Base-by-base conservation (phyloP, 1,140 invertebrate species). In the Dreissena polymorpha region DNA sequence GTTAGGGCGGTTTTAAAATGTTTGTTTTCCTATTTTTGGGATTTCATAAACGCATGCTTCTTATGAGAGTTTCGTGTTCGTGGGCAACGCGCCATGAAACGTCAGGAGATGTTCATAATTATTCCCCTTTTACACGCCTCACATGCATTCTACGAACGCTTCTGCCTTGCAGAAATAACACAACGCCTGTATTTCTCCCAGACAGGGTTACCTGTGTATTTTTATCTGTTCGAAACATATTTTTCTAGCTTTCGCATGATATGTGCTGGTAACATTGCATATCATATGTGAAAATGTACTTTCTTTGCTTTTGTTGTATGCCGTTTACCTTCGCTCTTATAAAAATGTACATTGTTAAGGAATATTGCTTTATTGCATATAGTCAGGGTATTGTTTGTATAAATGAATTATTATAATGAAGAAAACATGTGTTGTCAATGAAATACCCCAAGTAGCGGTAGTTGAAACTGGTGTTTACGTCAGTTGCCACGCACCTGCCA, bases 251-350 rank as follows among this genome's bases (percentile, higher is more conserved):
- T 27, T 70, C n/a, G 76, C 76, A 69, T 69, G 67, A 29, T 23
- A 69, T 78, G 76, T 65, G 69, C 57, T 78, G 68, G 76, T 78
- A 78, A 78, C 76, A 78, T 78, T 78, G 76, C 76, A 78, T 78
- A 78, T 78, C 50, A 78, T 57, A 78, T 78, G 64, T 50, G 69
- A 53, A 68, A 64, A 78, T 60, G 73, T 78, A 67, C 51, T 57
- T 78, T 69, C 50, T 29, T 3, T 69, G 51, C 69, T 53, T 69
- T 78, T 68, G n/a, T 39, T 78, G 53, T 53, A 67, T 76, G 74
- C 49, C 12, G 18, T 65, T 65, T 65, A 12, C 51, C 53, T n/a
- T 18, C 1, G 21, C 50, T 64, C 50, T 55, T 39, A 14, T 67
- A n/a, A 27, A 39, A 27, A 70, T 78, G 64, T 78, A 57, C 14